A percentile compares a stretch with the other conserved stretches of the same genome.
Evolutionary conservation across 2,113 vertebrate species (phyloP).

Genomic region (Ancistrus triradiatus): DNA sequence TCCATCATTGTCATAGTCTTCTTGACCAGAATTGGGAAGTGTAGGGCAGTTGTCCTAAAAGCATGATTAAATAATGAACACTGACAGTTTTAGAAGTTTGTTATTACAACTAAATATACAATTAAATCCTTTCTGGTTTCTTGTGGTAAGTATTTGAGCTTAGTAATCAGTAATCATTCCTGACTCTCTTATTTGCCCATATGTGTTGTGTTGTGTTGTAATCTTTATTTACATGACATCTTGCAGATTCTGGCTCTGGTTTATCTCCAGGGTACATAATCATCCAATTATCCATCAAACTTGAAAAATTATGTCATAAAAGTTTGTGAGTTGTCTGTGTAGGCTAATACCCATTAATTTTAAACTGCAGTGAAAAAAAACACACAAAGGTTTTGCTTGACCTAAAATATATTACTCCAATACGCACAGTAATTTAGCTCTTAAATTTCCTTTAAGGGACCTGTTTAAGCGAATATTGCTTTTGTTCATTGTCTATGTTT

Average conservation of each 20-base stretch:
- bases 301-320: conserved; percentile 33
- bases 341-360: conserved; percentile 1
- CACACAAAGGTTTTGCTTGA: conserved; percentile 15
- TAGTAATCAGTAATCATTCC: too few relatives aligned
- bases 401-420: conserved; percentile 28
- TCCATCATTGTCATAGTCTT: conserved; percentile 89
- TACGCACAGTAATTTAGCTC: background rate
- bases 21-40: conserved; percentile 93
- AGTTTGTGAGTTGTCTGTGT: conserved; percentile 14
- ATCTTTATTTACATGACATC: conserved; percentile 24
- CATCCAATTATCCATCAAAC: conserved; percentile 38
- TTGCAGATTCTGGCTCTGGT: conserved; percentile 42
- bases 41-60: conserved; percentile 89
- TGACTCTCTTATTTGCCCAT: conserved; percentile 5
- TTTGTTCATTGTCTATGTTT: background rate
- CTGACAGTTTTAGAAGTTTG: background rate
- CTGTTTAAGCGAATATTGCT: background rate
- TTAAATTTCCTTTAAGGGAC: background rate
- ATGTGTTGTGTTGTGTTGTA: conserved; percentile 2
- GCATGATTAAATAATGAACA: background rate
- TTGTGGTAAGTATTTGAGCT: too few relatives aligned
- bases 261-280: conserved; percentile 37
- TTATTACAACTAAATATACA: too few relatives aligned
- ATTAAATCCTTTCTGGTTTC: background rate
- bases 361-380: conserved; percentile 17